Base-by-base conservation (phyloP, 2,888 invertebrate genomes). In the Notodromas monacha region DNA sequence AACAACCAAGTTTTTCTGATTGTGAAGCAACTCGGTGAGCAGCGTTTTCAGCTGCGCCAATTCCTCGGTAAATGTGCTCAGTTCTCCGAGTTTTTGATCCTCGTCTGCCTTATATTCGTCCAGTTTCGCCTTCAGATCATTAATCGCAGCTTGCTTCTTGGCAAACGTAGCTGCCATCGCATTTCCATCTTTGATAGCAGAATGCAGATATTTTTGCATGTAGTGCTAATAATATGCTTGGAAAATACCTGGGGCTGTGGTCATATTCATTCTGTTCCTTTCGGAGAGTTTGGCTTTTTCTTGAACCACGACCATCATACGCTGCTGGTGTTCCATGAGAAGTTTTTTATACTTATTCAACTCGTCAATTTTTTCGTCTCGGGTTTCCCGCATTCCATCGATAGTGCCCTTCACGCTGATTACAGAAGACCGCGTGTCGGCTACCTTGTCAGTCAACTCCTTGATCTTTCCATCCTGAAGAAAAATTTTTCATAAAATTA, bases 371-470 rank as follows among this genome's bases (percentile, higher is more conserved):
- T 77, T 77, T 0, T 68, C 56, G 47, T 96, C 92, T 3, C 92
- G 60, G n/a, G 76, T 76, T 0, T 68, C 60, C 31, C 61, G 41
- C 89, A 89, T 89, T 1, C 73, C 72, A 46, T 96, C 92, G 34
- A 96, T 96, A n/a, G 76, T 73, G 2, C 73, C 63, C 49, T 89
- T 89, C 2, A 79, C 70, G 21, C 70, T 67, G 0, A 79, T 73
- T 0, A 89, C 81, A 2, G 72, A 73, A 4, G 70, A 67, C 12
- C 72, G 58, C 0, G 74, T 72, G 43, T 73, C 70, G 40, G 65
- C 65, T 37, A 77, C 73, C 45, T 69, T 69, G 38, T 63, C 63
- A 5, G 68, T 68, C 31, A 76, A 50, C 43, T 76, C 74, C 37
- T 64, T 65, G 14, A 74, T 68, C 47, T 62, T 64, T 30, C 61